Percentiles rank a stretch among this genome's conserved stretches.
Evolutionary conservation across 2,113 vertebrate species (phyloP).

Genomic region (Pontoporia blainvillei): DNA sequence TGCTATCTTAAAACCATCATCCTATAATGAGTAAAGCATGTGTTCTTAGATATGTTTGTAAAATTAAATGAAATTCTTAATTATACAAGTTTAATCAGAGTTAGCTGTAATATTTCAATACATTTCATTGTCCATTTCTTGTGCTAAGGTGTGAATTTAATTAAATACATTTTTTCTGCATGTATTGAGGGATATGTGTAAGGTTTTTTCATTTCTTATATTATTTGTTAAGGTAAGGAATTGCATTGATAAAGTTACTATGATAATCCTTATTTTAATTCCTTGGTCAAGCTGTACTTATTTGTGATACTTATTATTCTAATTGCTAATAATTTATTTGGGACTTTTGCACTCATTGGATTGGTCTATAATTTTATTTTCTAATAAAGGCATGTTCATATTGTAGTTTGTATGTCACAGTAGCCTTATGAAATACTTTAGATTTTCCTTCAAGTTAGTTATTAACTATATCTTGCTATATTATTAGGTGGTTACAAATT

Average conservation of each 20-base stretch:
- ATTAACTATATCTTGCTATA: neutral
- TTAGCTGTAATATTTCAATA: neutral
- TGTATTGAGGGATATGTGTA: neutral
- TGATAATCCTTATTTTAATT: neutral
- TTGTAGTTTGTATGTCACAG: neutral
- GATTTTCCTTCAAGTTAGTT: neutral
- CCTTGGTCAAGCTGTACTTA: neutral
- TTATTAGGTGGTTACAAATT: neutral
- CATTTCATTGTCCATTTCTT: neutral
- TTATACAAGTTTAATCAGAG: neutral
- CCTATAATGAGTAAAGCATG: neutral
- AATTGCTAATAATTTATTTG: neutral
- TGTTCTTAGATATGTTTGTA: neutral
- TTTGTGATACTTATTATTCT: neutral
- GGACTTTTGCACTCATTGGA: neutral
- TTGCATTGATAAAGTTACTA: neutral
- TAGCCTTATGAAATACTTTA: neutral
- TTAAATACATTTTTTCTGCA: neutral
- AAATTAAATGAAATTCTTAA: neutral
- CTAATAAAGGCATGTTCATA: neutral
- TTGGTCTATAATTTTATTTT: neutral
- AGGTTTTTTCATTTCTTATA: neutral
- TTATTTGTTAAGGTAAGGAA: neutral
- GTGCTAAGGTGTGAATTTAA: neutral
- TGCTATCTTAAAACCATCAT: neutral